Base-by-base conservation (phyloP, 2,797 vertebrate species). In the Glyptemys insculpta region DNA sequence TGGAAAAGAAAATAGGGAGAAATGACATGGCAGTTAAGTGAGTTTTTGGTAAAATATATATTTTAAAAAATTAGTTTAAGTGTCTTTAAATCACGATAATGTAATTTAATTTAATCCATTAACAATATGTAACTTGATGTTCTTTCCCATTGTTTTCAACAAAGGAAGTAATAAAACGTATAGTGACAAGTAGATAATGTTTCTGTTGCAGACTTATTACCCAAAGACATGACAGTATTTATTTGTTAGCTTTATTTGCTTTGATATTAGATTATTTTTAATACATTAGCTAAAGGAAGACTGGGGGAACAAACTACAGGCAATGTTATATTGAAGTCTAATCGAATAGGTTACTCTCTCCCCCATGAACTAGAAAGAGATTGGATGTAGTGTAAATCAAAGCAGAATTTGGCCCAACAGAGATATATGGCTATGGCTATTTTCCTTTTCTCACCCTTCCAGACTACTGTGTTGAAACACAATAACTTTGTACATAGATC, bases 1-100 rank as follows among this genome's bases (percentile, higher is more conserved):
- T 74, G 83, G 88, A 80, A 97, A 92, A 96, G 95, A 91, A 96
- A 96, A 92, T 68, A 87, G 86, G 80, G 93, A 92, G 93, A 96
- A 94, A 95, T 95, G 84, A 91, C 82, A 65, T 1, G 1, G 74
- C 79, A 87, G 72, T 85, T 95, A 87, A 95, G 78, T 87, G 74
- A 90, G 89, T 25, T 94, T 94, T 79, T 31, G 80, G 88, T 87
- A 93, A 96, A 96, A 97, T 90, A 95, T n/a, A 49, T 78, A 87
- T 91, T 68, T 88, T 90, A 79, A 93, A 94, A 94, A 95, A 96
- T 96, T 92, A 96, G 56, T 34, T 74, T 41, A 88, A 95, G 91
- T 90, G 79, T 62, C 80, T 93, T 62, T 91, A 89, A 95, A 56
- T 78, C 31, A 87, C 34, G 27, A 50, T 54, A 86, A 93, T 23